A percentile compares a stretch with the other conserved stretches of the same genome.
phyloP scores from a whole-genome alignment of 2,888 invertebrate genomes.

The Standfussiana lucernea region DNA sequence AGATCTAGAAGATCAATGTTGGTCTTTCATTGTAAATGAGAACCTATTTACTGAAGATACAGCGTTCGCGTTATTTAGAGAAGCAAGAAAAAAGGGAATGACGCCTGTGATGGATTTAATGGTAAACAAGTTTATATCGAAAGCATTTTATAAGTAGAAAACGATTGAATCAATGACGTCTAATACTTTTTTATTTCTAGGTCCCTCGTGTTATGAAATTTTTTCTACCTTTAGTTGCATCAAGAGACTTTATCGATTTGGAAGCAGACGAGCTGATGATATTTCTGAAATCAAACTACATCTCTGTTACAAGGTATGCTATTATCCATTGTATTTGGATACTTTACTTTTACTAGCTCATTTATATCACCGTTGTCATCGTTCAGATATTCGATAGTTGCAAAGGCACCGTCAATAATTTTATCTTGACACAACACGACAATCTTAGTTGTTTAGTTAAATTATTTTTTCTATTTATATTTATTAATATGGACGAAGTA shows the following conservation, averaged over 20 bases:
- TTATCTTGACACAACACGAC: neutral
- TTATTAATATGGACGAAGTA: constrained; percentile 14
- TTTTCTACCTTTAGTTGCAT: constrained; percentile 94
- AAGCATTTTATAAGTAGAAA: neutral
- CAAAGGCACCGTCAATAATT: neutral
- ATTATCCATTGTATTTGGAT: neutral
- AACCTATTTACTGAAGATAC: constrained; percentile 94
- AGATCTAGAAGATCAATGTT: constrained; percentile 94
- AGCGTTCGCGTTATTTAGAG: constrained; percentile 92
- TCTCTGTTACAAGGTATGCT: constrained; percentile 93
- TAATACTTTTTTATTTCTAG: constrained; percentile 66
- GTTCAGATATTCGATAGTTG: neutral
- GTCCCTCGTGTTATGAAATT: constrained; percentile 94
- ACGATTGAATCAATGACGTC: neutral
- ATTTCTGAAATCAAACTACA: constrained; percentile 93
- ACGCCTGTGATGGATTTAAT: constrained; percentile 93
- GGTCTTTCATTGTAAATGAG: constrained; percentile 93
- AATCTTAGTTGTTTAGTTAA: neutral
- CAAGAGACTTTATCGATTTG: constrained; percentile 93
- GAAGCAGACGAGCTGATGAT: constrained; percentile 92
- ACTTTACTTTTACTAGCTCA: neutral
- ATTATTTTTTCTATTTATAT: neutral
- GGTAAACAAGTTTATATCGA: constrained; percentile 75
- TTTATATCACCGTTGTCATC: neutral
- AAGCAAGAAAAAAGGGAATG: constrained; percentile 90